A percentile compares a stretch with the other conserved stretches of the same genome.
Conservation (phyloP, 2,797 vertebrate species). For the Sebastes oblongus region DNA sequence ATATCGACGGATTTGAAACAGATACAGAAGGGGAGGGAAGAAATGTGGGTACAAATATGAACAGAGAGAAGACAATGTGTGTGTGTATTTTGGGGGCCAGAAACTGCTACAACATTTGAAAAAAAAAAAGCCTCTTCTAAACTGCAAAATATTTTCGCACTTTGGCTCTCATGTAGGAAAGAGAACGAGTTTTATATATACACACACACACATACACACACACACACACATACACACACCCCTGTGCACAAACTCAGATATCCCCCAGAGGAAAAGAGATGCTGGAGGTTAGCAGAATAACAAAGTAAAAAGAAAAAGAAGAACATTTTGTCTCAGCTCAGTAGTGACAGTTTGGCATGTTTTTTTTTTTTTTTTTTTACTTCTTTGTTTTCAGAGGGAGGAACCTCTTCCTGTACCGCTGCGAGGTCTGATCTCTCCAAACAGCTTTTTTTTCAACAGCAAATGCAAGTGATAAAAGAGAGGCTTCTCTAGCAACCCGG, state of each 20-base stretch:
- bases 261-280: neutral
- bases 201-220: neutral
- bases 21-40: neutral
- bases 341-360: constrained; percentile 38
- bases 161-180: constrained; percentile 7
- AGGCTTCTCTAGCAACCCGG: neutral
- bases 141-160: constrained; percentile 5
- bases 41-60: neutral
- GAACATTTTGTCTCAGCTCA: constrained; percentile 39
- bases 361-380: neutral
- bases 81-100: neutral
- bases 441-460: neutral
- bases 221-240: neutral
- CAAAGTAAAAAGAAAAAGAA: constrained; percentile 28
- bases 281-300: constrained; percentile 25
- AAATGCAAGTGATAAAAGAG: neutral
- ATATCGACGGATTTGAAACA: constrained; percentile 16
- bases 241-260: neutral
- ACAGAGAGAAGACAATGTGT: neutral
- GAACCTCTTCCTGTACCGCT: neutral
- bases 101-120: neutral
- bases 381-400: constrained; percentile 19
- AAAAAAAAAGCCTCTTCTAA: constrained; percentile 10
- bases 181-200: neutral
- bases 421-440: neutral